Evolutionary conservation across 2,797 vertebrate species (phyloP), one percentile per base, ranked within the genome.

Genomic region (Etheostoma perlongum): DNA sequence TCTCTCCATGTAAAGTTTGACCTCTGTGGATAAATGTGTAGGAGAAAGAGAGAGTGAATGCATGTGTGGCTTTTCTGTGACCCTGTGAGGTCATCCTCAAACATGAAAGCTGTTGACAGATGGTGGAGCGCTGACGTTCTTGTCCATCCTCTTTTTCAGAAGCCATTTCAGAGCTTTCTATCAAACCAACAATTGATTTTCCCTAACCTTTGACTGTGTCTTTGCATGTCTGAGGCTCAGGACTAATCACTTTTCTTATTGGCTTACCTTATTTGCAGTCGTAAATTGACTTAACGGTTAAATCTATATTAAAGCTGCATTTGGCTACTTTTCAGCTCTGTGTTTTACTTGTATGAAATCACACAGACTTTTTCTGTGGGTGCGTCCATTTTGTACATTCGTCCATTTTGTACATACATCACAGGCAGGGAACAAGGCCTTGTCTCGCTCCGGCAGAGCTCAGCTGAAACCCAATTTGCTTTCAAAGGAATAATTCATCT

Each of bases 401-500:
- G 0, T 81, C 84, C 62, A 44, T 83, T 85, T 67, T 49, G 59
- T 65, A 61, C 53, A 59, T 66, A 68, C 55, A 77, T 82, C 77
- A 79, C 72, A 83, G 80, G 44, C 57, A 25, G 47, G 53, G 77
- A 83, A 74, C 44, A 59, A 60, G 58, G 59, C 54, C 65, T 46
- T 14, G 74, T 77, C 71, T 85, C 48, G 62, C 85, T 85, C 78
- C 36, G 59, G 62, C 82, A 78, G 89, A 79, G 82, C 82, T 67
- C 8, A 87, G 72, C 79, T 81, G 76, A 86, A 90, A 89, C 80
- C 57, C 84, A 88, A 88, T 91, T 87, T 88, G 59, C 78, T 85
- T 77, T 82, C 66, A 81, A 21, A 79, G 66, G 72, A 92, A 89
- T 87, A 88, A 90, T 85, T 91, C 59, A 88, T 88, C 72, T 85